Conservation (phyloP, 1,140 invertebrate genomes). For the Panulirus ornatus region DNA sequence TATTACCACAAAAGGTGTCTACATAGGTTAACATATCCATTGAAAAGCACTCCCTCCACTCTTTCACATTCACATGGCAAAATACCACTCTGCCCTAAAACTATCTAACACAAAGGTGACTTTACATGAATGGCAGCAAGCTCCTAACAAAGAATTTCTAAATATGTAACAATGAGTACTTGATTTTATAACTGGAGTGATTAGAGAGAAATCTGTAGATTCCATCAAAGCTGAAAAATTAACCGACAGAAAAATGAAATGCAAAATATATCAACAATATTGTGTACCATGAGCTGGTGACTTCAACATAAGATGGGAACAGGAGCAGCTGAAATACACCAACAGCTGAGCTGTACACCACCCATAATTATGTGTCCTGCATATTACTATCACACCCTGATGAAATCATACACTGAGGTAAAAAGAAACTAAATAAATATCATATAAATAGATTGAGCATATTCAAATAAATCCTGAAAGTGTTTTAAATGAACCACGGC, state of each 20-base stretch:
- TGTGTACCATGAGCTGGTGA: not conserved
- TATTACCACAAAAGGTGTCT: not conserved
- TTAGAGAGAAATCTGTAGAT: not conserved
- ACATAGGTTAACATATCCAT: not conserved
- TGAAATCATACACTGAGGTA: slow-evolving; percentile 38
- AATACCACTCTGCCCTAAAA: not conserved
- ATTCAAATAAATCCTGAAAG: slow-evolving; percentile 40
- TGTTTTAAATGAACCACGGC: slow-evolving; percentile 44
- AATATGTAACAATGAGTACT: not conserved
- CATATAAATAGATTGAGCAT: slow-evolving; percentile 52
- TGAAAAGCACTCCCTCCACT: not conserved
- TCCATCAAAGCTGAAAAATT: not conserved
- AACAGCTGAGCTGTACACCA: not conserved
- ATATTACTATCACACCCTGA: slow-evolving; percentile 21
- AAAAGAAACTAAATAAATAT: slow-evolving; percentile 46
- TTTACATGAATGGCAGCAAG: not conserved
- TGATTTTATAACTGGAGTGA: not conserved
- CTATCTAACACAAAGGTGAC: not conserved
- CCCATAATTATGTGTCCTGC: not conserved
- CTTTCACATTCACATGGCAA: not conserved
- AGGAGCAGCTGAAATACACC: not conserved
- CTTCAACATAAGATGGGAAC: not conserved
- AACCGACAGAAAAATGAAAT: not conserved
- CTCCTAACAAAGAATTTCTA: not conserved
- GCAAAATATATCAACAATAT: not conserved